Percentiles rank a stretch among this genome's conserved stretches.
phyloP scores from a whole-genome alignment of 2,888 invertebrate species.

The Nomada hirtipes region DNA sequence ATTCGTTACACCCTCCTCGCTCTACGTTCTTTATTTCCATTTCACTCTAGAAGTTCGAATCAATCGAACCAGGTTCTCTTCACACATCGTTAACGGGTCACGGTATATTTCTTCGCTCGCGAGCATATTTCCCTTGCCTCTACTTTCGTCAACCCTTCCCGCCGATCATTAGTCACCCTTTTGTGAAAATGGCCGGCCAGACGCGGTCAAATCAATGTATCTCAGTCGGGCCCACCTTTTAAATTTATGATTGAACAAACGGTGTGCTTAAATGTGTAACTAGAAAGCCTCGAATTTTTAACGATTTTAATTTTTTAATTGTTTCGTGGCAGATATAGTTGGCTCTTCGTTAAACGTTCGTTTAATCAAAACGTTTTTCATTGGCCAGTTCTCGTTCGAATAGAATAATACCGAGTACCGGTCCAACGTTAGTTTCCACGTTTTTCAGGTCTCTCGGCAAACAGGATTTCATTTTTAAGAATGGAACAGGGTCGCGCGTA shows the following conservation, averaged over 20 bases:
- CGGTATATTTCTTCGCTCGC: too few species aligned
- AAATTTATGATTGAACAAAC: slow-evolving; percentile 21
- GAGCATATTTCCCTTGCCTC: too few species aligned
- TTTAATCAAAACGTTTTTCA: not conserved
- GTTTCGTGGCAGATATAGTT: not conserved
- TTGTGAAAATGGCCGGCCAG: slow-evolving; percentile 71
- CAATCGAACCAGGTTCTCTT: slow-evolving; percentile 59
- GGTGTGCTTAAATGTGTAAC: not conserved
- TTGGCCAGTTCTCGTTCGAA: not conserved
- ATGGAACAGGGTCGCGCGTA: not conserved
- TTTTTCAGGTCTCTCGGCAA: too few species aligned
- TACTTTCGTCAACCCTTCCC: slow-evolving; percentile 65
- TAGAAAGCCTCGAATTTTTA: not conserved
- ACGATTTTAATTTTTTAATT: not conserved
- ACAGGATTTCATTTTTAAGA: slow-evolving; percentile 23
- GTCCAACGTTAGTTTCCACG: slow-evolving; percentile 23
- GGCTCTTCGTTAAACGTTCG: not conserved
- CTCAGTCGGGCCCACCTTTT: slow-evolving; percentile 42
- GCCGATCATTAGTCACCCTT: slow-evolving; percentile 72
- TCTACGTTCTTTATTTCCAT: not conserved
- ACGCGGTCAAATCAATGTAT: slow-evolving; percentile 58
- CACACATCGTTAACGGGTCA: too few species aligned
- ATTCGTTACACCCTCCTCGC: not conserved
- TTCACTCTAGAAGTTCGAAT: slow-evolving; percentile 38
- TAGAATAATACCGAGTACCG: not conserved